phyloP scores from a whole-genome alignment of 2,888 invertebrate species.

The Elmis aenea region DNA sequence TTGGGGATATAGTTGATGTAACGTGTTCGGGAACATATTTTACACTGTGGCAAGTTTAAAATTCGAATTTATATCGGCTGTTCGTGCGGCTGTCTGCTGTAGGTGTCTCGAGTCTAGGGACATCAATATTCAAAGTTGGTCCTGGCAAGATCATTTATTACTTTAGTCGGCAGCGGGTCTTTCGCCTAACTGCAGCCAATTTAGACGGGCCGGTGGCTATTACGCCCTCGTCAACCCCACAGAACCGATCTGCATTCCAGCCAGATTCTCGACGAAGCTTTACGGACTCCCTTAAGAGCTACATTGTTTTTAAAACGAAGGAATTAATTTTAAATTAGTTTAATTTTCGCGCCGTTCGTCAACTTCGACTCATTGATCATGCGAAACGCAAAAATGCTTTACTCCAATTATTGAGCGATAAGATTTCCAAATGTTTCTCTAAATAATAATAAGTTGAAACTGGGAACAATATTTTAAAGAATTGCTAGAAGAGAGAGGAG shows the following conservation, averaged over 20 bases:
- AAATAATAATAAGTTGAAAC: too few species aligned
- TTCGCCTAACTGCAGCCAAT: conserved; percentile 36
- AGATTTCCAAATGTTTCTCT: too few species aligned
- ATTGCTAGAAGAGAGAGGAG: too few species aligned
- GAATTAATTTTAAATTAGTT: too few species aligned
- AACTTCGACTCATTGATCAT: too few species aligned
- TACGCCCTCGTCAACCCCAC: conserved; percentile 32
- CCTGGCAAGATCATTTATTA: conserved; percentile 44
- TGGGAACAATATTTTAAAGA: too few species aligned
- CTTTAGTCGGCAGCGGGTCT: conserved; percentile 35
- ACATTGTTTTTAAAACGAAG: too few species aligned
- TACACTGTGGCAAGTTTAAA: conserved; percentile 36
- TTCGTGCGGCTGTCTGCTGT: conserved; percentile 35
- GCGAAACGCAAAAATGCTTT: too few species aligned
- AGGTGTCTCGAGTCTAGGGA: conserved; percentile 37
- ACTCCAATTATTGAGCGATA: too few species aligned
- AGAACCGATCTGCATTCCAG: conserved; percentile 31
- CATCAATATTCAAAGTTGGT: conserved; percentile 47
- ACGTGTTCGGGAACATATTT: conserved; percentile 29
- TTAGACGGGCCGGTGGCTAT: conserved; percentile 33
- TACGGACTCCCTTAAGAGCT: conserved; percentile 1
- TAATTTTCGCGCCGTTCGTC: too few species aligned
- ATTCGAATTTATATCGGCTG: conserved; percentile 37
- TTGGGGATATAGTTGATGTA: too few species aligned
- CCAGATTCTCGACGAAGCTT: conserved; percentile 26